Base-by-base conservation (phyloP, 2,797 vertebrate species). In the Gambelia wislizenii region DNA sequence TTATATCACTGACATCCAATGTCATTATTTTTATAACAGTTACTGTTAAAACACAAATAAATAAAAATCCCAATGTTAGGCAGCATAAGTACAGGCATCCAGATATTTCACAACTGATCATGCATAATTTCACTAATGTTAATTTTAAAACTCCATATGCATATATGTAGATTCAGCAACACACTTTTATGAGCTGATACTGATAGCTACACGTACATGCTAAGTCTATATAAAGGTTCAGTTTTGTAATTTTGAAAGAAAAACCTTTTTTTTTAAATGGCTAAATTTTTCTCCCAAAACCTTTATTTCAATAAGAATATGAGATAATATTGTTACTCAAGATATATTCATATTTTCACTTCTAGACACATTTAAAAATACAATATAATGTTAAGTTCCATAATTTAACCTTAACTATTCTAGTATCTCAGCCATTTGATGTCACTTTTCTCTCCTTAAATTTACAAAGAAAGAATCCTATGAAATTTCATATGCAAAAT, bases 1-100 rank as follows among this genome's bases (percentile, higher is more conserved):
- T 83, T n/a, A 93, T 8, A 90, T 83, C 92, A 94, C 93, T 93
- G 91, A 89, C 74, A 97, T 89, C 86, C 93, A 96, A 91, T 91
- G 96, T 95, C 81, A 92, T 44, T 80, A 92, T 90, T 93, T 95
- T 94, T 92, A 92, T 69, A 91, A 89, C 52, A 93, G 56, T 86
- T 84, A 93, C 84, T 33, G 89, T 61, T 52, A 91, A 95, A n/a
- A n/a, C 88, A 36, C 88, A 95, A 93, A 87, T 44, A 89, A 93
- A 92, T 83, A 90, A 69, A 42, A 67, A 92, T 90, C 70, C 88
- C 86, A 91, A 85, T 54, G 70, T 88, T 27, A 52, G 61, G 84
- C 91, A 90, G 81, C 67, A 87, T 94, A 91, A 87, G 83, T 89
- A 94, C 22, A 93, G 52, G 94, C 89, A 93, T 86, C 93, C 16